phyloP scores from a whole-genome alignment of 2,113 vertebrate genomes.

The Cyanoderma ruficeps region DNA sequence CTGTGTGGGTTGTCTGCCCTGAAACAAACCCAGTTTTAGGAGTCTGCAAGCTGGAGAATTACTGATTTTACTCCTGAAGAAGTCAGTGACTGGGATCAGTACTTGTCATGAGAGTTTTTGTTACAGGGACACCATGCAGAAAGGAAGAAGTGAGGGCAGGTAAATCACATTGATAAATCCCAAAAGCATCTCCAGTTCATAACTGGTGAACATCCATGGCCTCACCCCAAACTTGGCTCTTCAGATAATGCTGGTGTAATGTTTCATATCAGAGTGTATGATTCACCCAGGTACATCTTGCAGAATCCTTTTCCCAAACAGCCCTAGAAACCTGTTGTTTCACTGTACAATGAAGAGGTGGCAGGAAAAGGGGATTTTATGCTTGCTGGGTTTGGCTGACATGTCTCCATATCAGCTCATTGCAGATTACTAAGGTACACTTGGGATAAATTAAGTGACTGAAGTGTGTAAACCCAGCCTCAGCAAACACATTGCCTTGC shows the following conservation, averaged over 20 bases:
- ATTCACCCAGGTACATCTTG: not conserved
- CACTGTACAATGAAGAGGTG: not conserved
- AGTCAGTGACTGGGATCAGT: not conserved
- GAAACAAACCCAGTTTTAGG: not conserved
- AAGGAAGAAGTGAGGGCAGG: not conserved
- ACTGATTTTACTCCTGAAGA: not conserved
- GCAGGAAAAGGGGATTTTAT: not conserved
- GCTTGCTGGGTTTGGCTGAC: not conserved
- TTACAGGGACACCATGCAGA: not conserved
- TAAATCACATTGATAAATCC: rapidly evolving
- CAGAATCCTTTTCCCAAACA: not conserved
- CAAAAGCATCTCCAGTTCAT: not conserved
- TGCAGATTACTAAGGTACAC: not conserved
- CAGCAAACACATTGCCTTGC: not conserved
- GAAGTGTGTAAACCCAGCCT: not conserved
- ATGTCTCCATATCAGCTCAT: not conserved
- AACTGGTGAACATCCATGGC: not conserved
- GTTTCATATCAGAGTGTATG: not conserved
- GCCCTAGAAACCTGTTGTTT: not conserved
- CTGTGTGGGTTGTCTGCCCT: not conserved
- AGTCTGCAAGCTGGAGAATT: not conserved
- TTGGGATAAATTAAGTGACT: constrained; percentile 1
- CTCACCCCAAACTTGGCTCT: not conserved
- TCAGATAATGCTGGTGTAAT: not conserved
- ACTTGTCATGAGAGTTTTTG: not conserved